Evolutionary conservation across 2,888 invertebrate genomes (phyloP), one percentile per base, ranked within the genome.

Genomic region (Cremastinae sp.): DNA sequence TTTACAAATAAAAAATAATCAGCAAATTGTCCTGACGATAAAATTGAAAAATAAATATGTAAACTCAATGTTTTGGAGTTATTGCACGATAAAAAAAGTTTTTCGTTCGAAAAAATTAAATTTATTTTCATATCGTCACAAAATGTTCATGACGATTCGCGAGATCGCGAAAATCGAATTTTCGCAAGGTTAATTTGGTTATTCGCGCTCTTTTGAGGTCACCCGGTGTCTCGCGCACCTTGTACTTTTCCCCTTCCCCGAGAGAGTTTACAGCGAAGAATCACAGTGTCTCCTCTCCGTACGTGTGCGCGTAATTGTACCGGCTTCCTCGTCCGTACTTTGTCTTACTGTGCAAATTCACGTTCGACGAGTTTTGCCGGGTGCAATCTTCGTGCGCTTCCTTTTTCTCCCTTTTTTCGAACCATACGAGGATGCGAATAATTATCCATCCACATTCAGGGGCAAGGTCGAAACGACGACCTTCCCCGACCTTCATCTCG

Each of bases 151-250:
- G 28, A 5, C 28, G 28, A 3, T 35, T 56, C 39, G 1, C 35
- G 18, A 56, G 16, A 3, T 10, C 35, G n/a, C 8, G 4, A 55
- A 55, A 55, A 55, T 14, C 35, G 37, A 16, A 37, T 16, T 20
- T 12, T 2, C n/a, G 0, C 7, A 20, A 22, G 8, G 16, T 8
- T 9, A 43, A 43, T 41, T 61, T 45, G 22, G 61, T 45, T 16
- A 61, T 61, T 61, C 28, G 9, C 37, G 37, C 12, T n/a, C n/a
- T 20, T 47, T 9, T 68, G 47, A 68, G 68, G 68, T 68, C 68
- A 47, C 37, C 35, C 16, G 10, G 39, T 35, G 47, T 68, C 68
- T 56, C 56, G 56, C 47, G 45, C 56, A 68, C 56, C 56, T 68
- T 56, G 68, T 61, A 59, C 43, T 28, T 28, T 28, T 28, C 28